Conservation (phyloP, 2,113 vertebrate genomes). For the Aythya baeri region DNA sequence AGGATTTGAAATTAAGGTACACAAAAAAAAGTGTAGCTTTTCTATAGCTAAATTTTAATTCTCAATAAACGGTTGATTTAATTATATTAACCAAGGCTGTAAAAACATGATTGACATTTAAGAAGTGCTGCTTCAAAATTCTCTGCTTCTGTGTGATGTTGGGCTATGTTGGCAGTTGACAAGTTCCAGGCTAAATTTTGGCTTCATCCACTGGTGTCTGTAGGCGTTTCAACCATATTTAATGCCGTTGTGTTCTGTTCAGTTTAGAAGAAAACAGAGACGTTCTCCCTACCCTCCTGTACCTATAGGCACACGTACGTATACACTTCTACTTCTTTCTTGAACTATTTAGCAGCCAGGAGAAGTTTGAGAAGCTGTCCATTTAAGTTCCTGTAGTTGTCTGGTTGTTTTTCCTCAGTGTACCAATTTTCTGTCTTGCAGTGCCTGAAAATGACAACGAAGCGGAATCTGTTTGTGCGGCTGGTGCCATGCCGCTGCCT, state of each 20-base stretch:
- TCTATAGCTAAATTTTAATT: background rate
- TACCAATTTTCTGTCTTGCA: background rate
- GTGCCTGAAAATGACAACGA: constrained; percentile 95
- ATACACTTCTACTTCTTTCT: background rate
- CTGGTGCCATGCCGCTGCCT: constrained; percentile 97
- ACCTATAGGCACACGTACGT: too few relatives aligned
- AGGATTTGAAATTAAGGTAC: background rate
- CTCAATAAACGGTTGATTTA: background rate
- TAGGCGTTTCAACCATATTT: background rate
- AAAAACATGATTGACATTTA: background rate
- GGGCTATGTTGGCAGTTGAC: background rate
- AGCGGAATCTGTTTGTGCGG: constrained; percentile 94
- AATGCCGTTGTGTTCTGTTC: background rate
- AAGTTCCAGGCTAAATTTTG: background rate
- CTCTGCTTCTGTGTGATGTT: background rate
- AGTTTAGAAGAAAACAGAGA: background rate
- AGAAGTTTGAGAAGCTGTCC: background rate
- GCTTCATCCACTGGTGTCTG: background rate
- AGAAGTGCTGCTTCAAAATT: background rate
- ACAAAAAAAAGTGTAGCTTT: background rate
- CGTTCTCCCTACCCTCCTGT: accelerated
- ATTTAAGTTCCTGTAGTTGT: background rate
- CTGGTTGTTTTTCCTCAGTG: background rate
- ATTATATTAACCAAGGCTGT: background rate
- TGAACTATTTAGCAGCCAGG: background rate